Base-by-base conservation (phyloP, 2,888 invertebrate species). In the Leistus spinibarbis region DNA sequence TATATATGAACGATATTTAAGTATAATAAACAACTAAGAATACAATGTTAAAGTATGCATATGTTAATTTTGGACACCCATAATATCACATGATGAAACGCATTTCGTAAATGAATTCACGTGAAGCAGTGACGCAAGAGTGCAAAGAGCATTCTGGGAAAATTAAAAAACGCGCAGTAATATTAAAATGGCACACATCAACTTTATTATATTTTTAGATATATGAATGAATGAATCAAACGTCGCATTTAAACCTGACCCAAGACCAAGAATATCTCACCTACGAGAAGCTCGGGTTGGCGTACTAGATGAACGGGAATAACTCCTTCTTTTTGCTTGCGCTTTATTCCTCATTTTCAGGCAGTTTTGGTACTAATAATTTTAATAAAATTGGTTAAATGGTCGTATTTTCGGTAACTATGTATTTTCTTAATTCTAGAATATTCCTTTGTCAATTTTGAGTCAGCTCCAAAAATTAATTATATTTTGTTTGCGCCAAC, bases 11-110 rank as follows among this genome's bases (percentile, higher is more conserved):
- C 7, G 1, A 40, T 40, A n/a, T 40, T 40, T 40, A 40, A 40
- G 40, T 5, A 10, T 1, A 10, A 10, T 2, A 40, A 10, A 10
- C 1, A 40, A 40, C 40, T 40, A 40, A 40, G 10, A 3, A 40
- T 40, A 40, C 9, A 40, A 40, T 3, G 10, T 4, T 24, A 4
- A 7, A 7, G 24, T 40, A 40, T 40, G 9, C 5, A 10, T 40
- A 10, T 2, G n/a, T 40, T 40, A 2, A 13, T 71, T 71, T 71
- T 71, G 65, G 64, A 17, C 64, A 24, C 3, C 65, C 64, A 1
- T 54, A 19, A 3, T 24, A 56, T 71, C 71, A 71, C 24, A 64
- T 71, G 71, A 71, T 71, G 54, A 65, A 53, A 71, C 5, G 16
- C 57, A 57, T 19, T 57, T 57, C 57, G 57, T 57, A 3, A 57